Evolutionary conservation across 2,113 vertebrate species (phyloP).

Genomic region (Lichenostomus cassidix): DNA sequence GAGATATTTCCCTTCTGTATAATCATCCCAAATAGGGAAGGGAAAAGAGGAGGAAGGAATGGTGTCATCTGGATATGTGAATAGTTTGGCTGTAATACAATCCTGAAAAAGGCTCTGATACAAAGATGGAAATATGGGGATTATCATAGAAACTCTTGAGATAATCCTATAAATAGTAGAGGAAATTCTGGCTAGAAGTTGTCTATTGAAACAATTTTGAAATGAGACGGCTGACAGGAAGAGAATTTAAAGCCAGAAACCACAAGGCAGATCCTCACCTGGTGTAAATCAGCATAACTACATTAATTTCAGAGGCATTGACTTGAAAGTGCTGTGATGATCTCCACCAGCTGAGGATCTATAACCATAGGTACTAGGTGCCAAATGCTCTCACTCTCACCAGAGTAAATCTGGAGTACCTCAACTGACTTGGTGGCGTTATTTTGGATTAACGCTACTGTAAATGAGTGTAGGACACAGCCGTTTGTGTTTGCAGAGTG

Average conservation of each 20-base stretch:
- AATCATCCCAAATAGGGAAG: constrained; percentile 41
- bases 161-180: constrained; percentile 66
- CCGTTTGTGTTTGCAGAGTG: constrained; percentile 38
- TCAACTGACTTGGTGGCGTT: background rate
- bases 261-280: constrained; percentile 52
- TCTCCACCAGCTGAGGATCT: constrained; percentile 34
- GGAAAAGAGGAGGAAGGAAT: constrained; percentile 27
- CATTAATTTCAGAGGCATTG: constrained; percentile 40
- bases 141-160: constrained; percentile 53
- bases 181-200: constrained; percentile 57
- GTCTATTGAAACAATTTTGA: constrained; percentile 57
- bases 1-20: constrained; percentile 1
- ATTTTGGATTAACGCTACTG: constrained; percentile 38
- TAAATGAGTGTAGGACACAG: constrained; percentile 17
- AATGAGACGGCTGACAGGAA: constrained; percentile 37
- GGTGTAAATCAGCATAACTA: constrained; percentile 52
- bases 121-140: constrained; percentile 49
- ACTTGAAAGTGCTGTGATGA: constrained; percentile 49
- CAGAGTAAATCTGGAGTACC: constrained; percentile 21
- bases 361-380: background rate
- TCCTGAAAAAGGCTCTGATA: constrained; percentile 29
- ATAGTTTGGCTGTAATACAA: constrained; percentile 50
- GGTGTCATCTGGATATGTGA: constrained; percentile 66
- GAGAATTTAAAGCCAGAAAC: constrained; percentile 37
- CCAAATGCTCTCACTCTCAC: constrained; percentile 43